A percentile compares a stretch with the other conserved stretches of the same genome.
Evolutionary conservation across 1,140 invertebrate species (phyloP).

Genomic region (Drosophila pachea): DNA sequence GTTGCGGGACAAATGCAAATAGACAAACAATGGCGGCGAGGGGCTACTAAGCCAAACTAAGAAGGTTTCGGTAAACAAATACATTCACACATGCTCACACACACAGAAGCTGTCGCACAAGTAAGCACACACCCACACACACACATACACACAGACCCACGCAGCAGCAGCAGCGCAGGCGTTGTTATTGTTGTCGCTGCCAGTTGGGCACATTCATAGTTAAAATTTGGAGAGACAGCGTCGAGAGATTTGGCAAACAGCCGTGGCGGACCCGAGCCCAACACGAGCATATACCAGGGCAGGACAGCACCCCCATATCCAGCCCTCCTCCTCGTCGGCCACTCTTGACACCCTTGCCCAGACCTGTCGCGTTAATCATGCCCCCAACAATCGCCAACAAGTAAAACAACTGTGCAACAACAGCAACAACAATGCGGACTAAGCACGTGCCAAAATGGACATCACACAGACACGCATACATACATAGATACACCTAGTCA

Average conservation of each 20-base stretch:
- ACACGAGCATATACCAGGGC: neutral
- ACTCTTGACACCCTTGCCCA: constrained; percentile 2
- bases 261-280: constrained; percentile 20
- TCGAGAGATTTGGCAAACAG: constrained; percentile 74
- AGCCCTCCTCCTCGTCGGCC: neutral
- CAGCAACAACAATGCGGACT: constrained; percentile 43
- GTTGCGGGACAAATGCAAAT: constrained; percentile 69
- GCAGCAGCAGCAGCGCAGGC: constrained; percentile 7
- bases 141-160: neutral
- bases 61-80: constrained; percentile 76
- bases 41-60: constrained; percentile 77
- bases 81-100: constrained; percentile 44
- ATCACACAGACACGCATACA: constrained; percentile 26
- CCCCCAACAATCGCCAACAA: constrained; percentile 62
- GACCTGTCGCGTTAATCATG: constrained; percentile 71
- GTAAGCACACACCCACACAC: constrained; percentile 9
- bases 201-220: constrained; percentile 70
- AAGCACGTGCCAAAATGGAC: constrained; percentile 71
- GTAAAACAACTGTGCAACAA: constrained; percentile 38
- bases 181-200: constrained; percentile 31
- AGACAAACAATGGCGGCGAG: constrained; percentile 72
- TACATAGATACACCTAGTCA: neutral
- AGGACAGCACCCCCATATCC: constrained; percentile 1
- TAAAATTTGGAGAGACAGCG: constrained; percentile 74
- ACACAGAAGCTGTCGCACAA: constrained; percentile 2